Evolutionary conservation across 2,888 invertebrate species (phyloP).

Genomic region (Cheilosia vulpina): DNA sequence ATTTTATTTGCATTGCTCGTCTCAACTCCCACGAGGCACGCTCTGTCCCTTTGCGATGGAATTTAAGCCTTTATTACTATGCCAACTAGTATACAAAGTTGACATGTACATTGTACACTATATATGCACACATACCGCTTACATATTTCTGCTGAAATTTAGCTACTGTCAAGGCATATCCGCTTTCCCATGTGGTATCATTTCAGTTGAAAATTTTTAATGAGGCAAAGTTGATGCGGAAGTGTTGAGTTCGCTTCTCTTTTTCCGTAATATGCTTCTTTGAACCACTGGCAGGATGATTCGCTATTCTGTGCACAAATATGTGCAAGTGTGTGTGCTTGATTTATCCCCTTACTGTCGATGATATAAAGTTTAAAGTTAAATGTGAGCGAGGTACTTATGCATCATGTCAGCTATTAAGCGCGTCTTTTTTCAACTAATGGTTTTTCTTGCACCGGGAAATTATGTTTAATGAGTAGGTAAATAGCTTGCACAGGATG

Average conservation of each 20-base stretch:
- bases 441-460: constrained; percentile 23
- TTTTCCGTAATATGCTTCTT: constrained; percentile 6
- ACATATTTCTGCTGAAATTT: constrained; percentile 11
- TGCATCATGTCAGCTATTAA: constrained; percentile 43
- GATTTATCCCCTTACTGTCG: background rate
- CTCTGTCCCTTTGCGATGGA: too few relatives aligned
- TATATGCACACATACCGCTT: background rate
- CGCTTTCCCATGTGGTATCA: constrained; percentile 32
- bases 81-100: too few relatives aligned
- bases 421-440: constrained; percentile 41
- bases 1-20: too few relatives aligned
- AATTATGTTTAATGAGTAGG: constrained; percentile 37
- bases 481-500: constrained; percentile 45
- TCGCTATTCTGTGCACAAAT: background rate
- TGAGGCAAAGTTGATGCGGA: constrained; percentile 51
- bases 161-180: constrained; percentile 33
- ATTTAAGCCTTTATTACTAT: too few relatives aligned
- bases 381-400: constrained; percentile 9
- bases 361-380: constrained; percentile 48
- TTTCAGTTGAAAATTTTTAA: constrained; percentile 55
- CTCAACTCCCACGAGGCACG: too few relatives aligned
- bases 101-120: background rate
- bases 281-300: constrained; percentile 6
- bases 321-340: background rate
- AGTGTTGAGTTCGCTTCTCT: constrained; percentile 26